Conservation (phyloP, 2,888 invertebrate species). For the Drosophila mayaguana region DNA sequence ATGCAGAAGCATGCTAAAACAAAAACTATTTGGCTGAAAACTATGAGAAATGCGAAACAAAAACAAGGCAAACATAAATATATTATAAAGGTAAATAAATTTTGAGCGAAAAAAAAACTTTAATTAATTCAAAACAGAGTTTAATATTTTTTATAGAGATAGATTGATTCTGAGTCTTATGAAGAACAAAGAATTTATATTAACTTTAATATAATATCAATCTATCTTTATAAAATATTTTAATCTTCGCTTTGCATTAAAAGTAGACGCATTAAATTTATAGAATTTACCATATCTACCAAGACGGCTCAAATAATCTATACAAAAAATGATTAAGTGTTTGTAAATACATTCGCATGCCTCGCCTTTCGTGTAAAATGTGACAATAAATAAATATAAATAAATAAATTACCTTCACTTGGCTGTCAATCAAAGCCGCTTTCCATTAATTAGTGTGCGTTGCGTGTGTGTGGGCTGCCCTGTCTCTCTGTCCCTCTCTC, state of each 20-base stretch:
- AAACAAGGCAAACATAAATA: background rate
- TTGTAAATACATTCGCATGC: background rate
- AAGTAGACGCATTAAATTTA: too few species aligned
- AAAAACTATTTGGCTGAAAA: too few species aligned
- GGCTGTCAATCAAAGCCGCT: constrained; percentile 37
- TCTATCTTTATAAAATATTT: too few species aligned
- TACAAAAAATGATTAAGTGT: background rate
- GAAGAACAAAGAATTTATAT: background rate
- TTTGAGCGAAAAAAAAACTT: background rate
- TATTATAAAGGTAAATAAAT: background rate
- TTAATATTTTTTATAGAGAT: background rate
- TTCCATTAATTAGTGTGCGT: constrained; percentile 41
- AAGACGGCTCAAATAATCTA: background rate
- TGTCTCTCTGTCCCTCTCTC: background rate
- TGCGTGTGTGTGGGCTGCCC: constrained; percentile 11
- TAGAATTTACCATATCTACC: background rate
- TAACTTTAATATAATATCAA: too few species aligned
- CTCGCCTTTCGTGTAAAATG: constrained; percentile 15
- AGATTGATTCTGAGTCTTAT: background rate
- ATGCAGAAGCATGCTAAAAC: background rate
- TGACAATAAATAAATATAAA: constrained; percentile 10
- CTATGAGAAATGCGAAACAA: too few species aligned
- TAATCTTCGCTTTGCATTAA: too few species aligned
- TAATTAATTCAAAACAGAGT: too few species aligned
- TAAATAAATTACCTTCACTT: constrained; percentile 5